Evolutionary conservation across 2,797 vertebrate genomes (phyloP), one percentile per base, ranked within the genome.

Genomic region (Natrix natrix): DNA sequence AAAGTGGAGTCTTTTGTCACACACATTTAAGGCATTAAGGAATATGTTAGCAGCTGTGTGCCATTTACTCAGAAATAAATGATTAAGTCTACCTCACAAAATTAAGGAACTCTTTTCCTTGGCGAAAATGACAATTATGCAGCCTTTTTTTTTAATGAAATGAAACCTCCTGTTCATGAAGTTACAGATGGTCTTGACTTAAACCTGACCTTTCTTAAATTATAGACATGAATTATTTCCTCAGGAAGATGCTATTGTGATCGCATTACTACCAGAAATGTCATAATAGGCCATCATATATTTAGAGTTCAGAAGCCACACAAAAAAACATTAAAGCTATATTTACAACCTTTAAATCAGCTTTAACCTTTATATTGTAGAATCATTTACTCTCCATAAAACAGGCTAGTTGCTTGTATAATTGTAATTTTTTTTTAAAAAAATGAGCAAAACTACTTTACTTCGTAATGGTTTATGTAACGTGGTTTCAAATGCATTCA

Each of bases 131-230:
- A 87, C 63, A 86, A 17, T 89, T 90, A 52, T 52, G 32, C 16
- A 48, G 83, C 89, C 37, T 90, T 92, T 32, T n/a, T n/a, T 59
- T 61, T 61, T 20, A 43, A 69, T 86, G 22, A 78, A 92, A 92
- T 92, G 28, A 5, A 93, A 20, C 13, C 54, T 89, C 8, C 59
- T 89, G 13, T 2, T 28, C 69, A 32, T 7, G 91, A 74, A 74
- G 92, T 4, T 5, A 66, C 91, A 93, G 88, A 93, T 92, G 55
- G 88, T 24, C 55, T 90, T 89, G 60, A 91, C 66, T 91, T 93
- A 93, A 91, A 93, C 87, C 91, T 93, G 93, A 92, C 91, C 93
- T 93, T 93, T 92, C 55, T 93, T 88, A 92, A 92, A 92, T 59
- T 60, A n/a, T 37, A 93, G 74, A 54, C 92, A 60, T 56, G 52